These are phyloP conservation scores for Mohoua ochrocephala DNA, from an alignment of 2,113 vertebrate genomes.

Conservation along the genomic window DNA sequence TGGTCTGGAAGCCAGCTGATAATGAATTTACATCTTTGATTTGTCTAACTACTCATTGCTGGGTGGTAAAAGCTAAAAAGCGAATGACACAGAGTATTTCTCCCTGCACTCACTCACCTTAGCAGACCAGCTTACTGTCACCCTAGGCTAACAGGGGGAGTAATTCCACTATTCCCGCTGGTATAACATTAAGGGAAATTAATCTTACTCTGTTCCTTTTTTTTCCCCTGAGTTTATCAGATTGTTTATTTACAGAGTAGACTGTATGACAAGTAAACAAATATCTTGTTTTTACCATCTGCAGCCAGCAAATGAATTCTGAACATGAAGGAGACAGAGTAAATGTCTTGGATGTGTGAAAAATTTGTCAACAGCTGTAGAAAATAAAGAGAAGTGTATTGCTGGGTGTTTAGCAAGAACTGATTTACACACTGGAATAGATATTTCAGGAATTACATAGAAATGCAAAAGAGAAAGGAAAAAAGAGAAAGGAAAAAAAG, in stretches of 20 bases:
- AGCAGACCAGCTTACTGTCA: conserved; percentile 9
- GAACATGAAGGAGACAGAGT: conserved; percentile 53
- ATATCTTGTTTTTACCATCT: conserved; percentile 54
- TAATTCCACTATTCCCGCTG: conserved; percentile 20
- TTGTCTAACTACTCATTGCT: neutral
- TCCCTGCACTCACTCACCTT: neutral
- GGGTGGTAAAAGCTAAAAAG: neutral
- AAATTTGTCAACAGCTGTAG: conserved; percentile 51
- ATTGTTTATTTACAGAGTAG: conserved; percentile 64
- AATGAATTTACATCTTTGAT: conserved; percentile 25
- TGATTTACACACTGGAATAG: conserved; percentile 72
- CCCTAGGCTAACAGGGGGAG: conserved; percentile 8
- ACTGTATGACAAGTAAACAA: conserved; percentile 55
- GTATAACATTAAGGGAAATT: conserved; percentile 45
- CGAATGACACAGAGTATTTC: neutral
- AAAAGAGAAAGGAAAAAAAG: neutral
- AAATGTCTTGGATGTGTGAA: conserved; percentile 54
- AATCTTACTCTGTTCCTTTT: conserved; percentile 48
- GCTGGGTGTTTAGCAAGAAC: conserved; percentile 51
- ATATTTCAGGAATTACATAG: conserved; percentile 67
- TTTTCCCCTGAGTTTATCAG: conserved; percentile 50
- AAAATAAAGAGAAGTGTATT: conserved; percentile 69
- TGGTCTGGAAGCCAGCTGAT: conserved; percentile 12
- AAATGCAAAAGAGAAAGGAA: conserved; percentile 10
- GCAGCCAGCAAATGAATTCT: conserved; percentile 34